A percentile compares a stretch with the other conserved stretches of the same genome.
These are phyloP conservation scores for Drosophila lacteicornis DNA, from an alignment of 1,140 invertebrate genomes.

Conservation along the genomic window DNA sequence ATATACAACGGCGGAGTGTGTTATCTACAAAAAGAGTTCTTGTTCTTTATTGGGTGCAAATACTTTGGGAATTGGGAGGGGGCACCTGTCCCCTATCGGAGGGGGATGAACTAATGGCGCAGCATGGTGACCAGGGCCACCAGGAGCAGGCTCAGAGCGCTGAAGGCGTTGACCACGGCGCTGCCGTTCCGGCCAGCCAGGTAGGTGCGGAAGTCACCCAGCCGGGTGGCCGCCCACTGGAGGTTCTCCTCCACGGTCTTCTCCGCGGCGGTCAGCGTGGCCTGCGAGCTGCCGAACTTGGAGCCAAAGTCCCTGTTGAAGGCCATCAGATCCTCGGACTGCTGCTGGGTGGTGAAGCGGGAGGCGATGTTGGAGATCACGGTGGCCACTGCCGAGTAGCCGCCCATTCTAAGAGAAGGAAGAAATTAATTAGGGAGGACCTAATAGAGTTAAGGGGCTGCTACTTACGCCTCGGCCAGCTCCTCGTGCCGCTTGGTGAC, in stretches of 20 bases:
- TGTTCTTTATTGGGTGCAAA: slow-evolving; percentile 41
- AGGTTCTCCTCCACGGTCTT: slow-evolving; percentile 59
- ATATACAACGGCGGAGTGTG: slow-evolving; percentile 13
- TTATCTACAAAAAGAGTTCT: slow-evolving; percentile 48
- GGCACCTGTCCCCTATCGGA: slow-evolving; percentile 4
- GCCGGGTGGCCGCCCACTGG: slow-evolving; percentile 48
- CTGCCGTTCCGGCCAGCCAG: slow-evolving; percentile 56
- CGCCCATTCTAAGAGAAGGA: slow-evolving; percentile 68
- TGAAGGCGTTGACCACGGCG: slow-evolving; percentile 55
- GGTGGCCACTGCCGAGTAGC: slow-evolving; percentile 83
- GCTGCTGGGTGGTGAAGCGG: slow-evolving; percentile 84
- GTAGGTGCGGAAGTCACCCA: slow-evolving; percentile 60
- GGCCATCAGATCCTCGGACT: slow-evolving; percentile 70
- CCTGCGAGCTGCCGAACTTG: slow-evolving; percentile 61
- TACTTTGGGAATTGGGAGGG: slow-evolving; percentile 43
- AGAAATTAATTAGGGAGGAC: slow-evolving; percentile 1
- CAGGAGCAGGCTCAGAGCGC: slow-evolving; percentile 64
- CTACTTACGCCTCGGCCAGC: slow-evolving; percentile 85
- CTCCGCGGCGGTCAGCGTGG: slow-evolving; percentile 59
- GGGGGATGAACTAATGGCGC: slow-evolving; percentile 37
- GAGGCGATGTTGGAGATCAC: slow-evolving; percentile 85
- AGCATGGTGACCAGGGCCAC: slow-evolving; percentile 61
- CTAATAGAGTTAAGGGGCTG: neutral
- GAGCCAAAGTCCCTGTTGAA: slow-evolving; percentile 54
- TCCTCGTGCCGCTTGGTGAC: slow-evolving; percentile 77